A percentile compares a stretch with the other conserved stretches of the same genome.
Evolutionary conservation across 53 echinoderm and acorn worm species (phyloP).

Genomic region (Arbacia lixula): DNA sequence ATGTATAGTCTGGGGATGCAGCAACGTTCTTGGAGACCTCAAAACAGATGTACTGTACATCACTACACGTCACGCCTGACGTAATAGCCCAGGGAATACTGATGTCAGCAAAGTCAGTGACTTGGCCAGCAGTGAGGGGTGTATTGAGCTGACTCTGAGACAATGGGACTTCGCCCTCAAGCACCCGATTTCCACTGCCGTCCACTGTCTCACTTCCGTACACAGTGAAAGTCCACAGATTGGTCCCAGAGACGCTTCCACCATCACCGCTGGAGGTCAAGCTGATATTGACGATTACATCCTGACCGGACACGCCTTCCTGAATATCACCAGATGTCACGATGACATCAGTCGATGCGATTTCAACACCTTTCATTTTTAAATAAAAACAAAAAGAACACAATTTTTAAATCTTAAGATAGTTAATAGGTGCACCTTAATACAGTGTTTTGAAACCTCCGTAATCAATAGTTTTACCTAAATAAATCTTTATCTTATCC

Average conservation of each 20-base stretch:
- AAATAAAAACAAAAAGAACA: too few species aligned
- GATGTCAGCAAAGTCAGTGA: conserved; percentile 43
- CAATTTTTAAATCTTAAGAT: too few species aligned
- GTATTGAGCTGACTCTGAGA: conserved; percentile 21
- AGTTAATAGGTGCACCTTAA: too few species aligned
- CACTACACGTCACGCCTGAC: conserved; percentile 40
- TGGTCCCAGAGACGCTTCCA: conserved; percentile 62
- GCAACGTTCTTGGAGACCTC: conserved; percentile 54
- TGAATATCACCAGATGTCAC: conserved; percentile 45
- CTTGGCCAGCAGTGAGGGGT: conserved; percentile 46
- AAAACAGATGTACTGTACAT: conserved; percentile 76
- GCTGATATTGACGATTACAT: conserved; percentile 40
- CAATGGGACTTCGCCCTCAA: conserved; percentile 27
- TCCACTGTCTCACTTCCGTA: conserved; percentile 71
- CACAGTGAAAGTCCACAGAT: conserved; percentile 70
- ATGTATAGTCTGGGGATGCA: conserved; percentile 67
- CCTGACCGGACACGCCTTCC: conserved; percentile 50
- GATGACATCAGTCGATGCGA: conserved; percentile 56
- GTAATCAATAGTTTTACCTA: too few species aligned
- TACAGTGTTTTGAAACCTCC: too few species aligned
- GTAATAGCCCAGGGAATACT: conserved; percentile 41
- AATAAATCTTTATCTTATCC: too few species aligned
- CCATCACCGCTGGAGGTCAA: conserved; percentile 57
- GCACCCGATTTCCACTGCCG: conserved; percentile 61
- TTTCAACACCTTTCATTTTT: conserved; percentile 91